These are phyloP conservation scores for Pao palembangensis DNA, from an alignment of 2,113 vertebrate genomes.

Conservation along the genomic window DNA sequence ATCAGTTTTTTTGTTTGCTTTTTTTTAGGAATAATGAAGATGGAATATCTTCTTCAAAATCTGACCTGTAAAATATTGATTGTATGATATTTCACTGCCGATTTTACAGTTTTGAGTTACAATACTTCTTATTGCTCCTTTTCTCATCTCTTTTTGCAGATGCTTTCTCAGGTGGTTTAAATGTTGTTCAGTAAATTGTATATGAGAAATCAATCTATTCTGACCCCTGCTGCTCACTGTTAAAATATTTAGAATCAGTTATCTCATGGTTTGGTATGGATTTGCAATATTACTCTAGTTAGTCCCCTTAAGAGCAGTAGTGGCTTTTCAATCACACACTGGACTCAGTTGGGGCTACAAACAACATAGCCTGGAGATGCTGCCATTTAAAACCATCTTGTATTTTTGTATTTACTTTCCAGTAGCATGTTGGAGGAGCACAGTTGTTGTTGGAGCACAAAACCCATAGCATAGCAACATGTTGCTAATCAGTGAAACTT, in stretches of 20 bases:
- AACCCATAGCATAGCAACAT: not conserved
- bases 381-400: slow-evolving; percentile 57
- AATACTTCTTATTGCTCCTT: too few species aligned
- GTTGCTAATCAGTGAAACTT: too few species aligned
- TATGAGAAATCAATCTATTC: slow-evolving; percentile 57
- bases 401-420: slow-evolving; percentile 19
- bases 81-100: too few species aligned
- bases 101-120: too few species aligned
- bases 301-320: slow-evolving; percentile 59
- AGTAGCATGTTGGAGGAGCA: slow-evolving; percentile 30
- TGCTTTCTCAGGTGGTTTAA: slow-evolving; percentile 9
- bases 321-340: slow-evolving; percentile 48
- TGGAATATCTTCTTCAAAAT: not conserved
- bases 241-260: slow-evolving; percentile 66
- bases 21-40: too few species aligned
- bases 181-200: slow-evolving; percentile 48
- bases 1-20: too few species aligned
- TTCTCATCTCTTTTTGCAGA: not conserved
- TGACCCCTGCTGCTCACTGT: slow-evolving; percentile 43
- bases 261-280: slow-evolving; percentile 59
- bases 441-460: slow-evolving; percentile 34
- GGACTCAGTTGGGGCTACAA: slow-evolving; percentile 49
- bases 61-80: not conserved
- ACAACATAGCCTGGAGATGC: slow-evolving; percentile 38
- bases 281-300: slow-evolving; percentile 63